These are phyloP conservation scores for Metalampra italica DNA, from an alignment of 2,888 invertebrate species.

Conservation along the genomic window DNA sequence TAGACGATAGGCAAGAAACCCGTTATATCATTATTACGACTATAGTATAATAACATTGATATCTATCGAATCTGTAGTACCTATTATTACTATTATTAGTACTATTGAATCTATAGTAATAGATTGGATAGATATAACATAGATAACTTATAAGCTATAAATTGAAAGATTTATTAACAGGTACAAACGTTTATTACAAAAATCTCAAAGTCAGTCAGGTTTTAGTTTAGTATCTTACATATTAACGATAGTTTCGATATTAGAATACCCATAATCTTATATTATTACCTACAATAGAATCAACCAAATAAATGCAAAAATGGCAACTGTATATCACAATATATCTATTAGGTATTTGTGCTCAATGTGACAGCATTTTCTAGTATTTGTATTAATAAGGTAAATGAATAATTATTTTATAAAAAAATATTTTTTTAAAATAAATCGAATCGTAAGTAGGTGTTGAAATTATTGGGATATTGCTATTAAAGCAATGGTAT, in stretches of 20 bases:
- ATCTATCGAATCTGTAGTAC: too few relatives aligned
- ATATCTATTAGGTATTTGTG: neutral
- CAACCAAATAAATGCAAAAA: slow-evolving; percentile 20
- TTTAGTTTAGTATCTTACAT: slow-evolving; percentile 22
- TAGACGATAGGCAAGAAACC: too few relatives aligned
- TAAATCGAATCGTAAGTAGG: too few relatives aligned
- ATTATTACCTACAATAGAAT: neutral
- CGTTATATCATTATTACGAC: too few relatives aligned
- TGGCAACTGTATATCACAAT: slow-evolving; percentile 15
- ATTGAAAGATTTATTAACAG: slow-evolving; percentile 30
- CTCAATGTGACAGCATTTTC: too few relatives aligned
- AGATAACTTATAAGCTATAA: too few relatives aligned
- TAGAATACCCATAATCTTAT: slow-evolving; percentile 14
- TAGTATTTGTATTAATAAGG: neutral
- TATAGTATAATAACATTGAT: too few relatives aligned
- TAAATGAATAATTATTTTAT: neutral
- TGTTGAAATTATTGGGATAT: too few relatives aligned
- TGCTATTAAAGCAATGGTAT: too few relatives aligned
- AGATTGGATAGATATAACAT: too few relatives aligned
- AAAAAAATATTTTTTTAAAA: neutral
- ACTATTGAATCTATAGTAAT: too few relatives aligned
- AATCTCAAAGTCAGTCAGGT: slow-evolving; percentile 48
- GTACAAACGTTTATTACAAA: slow-evolving; percentile 60
- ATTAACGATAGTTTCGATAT: slow-evolving; percentile 14
- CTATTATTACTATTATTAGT: too few relatives aligned